Evolutionary conservation across 1,140 invertebrate genomes (phyloP).

Genomic region (Alviniconcha marisindica): DNA sequence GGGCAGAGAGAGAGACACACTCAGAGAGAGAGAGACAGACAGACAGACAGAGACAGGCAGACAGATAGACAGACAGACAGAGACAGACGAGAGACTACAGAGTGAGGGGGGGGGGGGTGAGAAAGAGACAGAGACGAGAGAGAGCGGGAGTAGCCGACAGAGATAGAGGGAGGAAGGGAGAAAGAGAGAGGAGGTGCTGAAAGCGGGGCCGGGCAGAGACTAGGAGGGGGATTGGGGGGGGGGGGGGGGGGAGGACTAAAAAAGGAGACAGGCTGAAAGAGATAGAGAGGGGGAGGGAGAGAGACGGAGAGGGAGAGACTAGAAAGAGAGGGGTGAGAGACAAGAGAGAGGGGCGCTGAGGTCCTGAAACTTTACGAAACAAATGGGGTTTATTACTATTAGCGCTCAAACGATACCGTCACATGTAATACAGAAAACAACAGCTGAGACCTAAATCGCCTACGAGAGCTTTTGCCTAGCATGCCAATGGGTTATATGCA

Average conservation of each 20-base stretch:
- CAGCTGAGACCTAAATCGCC: too few relatives aligned
- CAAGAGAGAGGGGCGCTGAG: background rate
- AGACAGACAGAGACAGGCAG: background rate
- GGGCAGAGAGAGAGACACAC: background rate
- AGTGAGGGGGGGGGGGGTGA: too few relatives aligned
- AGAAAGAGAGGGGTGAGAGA: too few relatives aligned
- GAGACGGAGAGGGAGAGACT: too few relatives aligned
- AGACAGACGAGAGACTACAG: constrained; percentile 2
- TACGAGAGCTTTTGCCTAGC: too few relatives aligned
- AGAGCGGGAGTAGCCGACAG: background rate
- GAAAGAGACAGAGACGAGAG: background rate
- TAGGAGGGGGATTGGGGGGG: background rate
- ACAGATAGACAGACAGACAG: background rate
- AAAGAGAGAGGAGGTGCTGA: background rate
- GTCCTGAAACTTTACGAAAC: too few relatives aligned
- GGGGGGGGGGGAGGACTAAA: background rate
- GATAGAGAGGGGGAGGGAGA: background rate
- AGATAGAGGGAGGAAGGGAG: background rate
- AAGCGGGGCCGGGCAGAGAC: background rate
- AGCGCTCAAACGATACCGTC: too few relatives aligned
- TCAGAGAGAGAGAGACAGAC: too few relatives aligned
- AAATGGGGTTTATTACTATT: too few relatives aligned
- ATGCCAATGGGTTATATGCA: too few relatives aligned
- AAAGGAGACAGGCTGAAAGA: background rate
- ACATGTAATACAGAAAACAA: too few relatives aligned